phyloP scores from a whole-genome alignment of 2,113 vertebrate genomes.

The Taurulus bubalis region DNA sequence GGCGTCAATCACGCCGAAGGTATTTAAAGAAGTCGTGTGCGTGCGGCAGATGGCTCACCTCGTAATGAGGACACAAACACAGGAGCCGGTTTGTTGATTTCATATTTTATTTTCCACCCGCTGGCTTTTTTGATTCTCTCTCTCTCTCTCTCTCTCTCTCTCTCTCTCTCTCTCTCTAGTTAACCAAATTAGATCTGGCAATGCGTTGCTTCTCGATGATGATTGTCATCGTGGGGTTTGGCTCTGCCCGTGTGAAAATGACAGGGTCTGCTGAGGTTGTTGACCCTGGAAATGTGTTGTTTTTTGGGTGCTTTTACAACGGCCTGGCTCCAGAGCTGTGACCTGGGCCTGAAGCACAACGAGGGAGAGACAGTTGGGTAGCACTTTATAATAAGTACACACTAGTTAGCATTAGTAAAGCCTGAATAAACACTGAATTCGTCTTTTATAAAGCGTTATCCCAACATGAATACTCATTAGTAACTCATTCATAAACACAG shows the following conservation, averaged over 20 bases:
- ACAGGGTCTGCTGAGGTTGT: conserved; percentile 29
- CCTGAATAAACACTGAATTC: too few species aligned
- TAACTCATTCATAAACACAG: too few species aligned
- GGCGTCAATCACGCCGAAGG: conserved; percentile 53
- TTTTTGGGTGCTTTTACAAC: conserved; percentile 41
- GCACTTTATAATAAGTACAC: too few species aligned
- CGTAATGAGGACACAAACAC: conserved; percentile 77
- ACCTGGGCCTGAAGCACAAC: background rate
- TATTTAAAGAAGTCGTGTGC: conserved; percentile 67
- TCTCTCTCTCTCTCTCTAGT: background rate
- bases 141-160: background rate
- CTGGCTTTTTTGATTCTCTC: conserved; percentile 12
- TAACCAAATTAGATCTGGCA: conserved; percentile 42
- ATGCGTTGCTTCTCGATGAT: conserved; percentile 23
- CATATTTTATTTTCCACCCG: conserved; percentile 42
- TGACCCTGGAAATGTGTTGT: conserved; percentile 51
- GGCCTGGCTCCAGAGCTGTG: conserved; percentile 27
- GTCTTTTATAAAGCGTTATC: too few species aligned
- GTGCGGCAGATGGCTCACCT: conserved; percentile 58
- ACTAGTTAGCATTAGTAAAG: too few species aligned
- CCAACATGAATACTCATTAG: too few species aligned
- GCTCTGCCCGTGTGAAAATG: conserved; percentile 48
- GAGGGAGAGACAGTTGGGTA: too few species aligned
- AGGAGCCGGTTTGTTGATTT: conserved; percentile 66
- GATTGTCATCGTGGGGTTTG: conserved; percentile 42